Percentiles rank a stretch among this genome's conserved stretches.
phyloP scores from a whole-genome alignment of 2,113 vertebrate species.

The Silurus glanis region DNA sequence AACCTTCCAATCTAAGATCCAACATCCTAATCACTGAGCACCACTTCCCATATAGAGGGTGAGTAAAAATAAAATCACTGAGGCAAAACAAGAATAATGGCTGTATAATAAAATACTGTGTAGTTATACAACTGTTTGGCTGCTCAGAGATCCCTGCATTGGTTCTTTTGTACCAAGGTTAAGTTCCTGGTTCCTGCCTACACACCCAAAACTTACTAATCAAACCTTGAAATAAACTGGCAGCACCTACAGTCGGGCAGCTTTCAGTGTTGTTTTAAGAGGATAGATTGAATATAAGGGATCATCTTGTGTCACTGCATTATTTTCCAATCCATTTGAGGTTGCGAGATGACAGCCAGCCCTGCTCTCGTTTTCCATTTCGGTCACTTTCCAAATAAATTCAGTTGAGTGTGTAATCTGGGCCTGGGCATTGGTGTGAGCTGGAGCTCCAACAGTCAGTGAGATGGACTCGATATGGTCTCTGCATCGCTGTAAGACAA shows the following conservation, averaged over 20 bases:
- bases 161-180: background rate
- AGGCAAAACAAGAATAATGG: background rate
- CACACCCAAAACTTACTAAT: background rate
- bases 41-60: too few relatives aligned
- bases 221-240: conserved; percentile 4
- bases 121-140: background rate
- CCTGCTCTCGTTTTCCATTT: conserved; percentile 28
- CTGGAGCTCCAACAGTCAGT: background rate
- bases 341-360: conserved; percentile 40
- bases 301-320: conserved; percentile 46
- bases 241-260: conserved; percentile 38
- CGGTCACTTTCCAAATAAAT: conserved; percentile 25
- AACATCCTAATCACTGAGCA: too few relatives aligned
- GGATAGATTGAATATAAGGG: conserved; percentile 49
- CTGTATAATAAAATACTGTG: background rate
- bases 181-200: background rate
- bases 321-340: conserved; percentile 54
- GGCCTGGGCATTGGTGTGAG: background rate
- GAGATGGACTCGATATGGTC: background rate
- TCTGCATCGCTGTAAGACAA: background rate
- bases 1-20: too few relatives aligned
- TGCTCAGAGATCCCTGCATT: background rate
- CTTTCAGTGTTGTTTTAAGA: conserved; percentile 48
- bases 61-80: background rate
- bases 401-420: conserved; percentile 27